These are phyloP conservation scores for Potorous gilbertii DNA, from an alignment of 2,797 vertebrate genomes.

Conservation along the genomic window DNA sequence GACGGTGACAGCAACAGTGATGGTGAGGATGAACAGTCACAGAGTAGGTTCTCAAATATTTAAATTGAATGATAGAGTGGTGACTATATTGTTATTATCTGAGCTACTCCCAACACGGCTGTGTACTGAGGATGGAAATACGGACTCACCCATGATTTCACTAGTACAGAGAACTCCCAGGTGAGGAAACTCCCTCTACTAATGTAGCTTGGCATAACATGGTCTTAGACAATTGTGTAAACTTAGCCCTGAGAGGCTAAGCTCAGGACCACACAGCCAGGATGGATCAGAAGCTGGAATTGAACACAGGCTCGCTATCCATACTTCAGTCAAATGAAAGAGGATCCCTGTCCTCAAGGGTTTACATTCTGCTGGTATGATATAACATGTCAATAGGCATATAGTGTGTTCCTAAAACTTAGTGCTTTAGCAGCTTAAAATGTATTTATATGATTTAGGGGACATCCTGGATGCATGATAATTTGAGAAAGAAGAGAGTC, in stretches of 20 bases:
- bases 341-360: not conserved
- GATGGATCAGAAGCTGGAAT: not conserved
- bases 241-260: not conserved
- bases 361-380: not conserved
- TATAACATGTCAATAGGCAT: not conserved
- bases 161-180: not conserved
- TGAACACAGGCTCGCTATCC: not conserved
- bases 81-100: not conserved
- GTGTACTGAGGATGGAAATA: not conserved
- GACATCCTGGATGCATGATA: not conserved
- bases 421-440: not conserved
- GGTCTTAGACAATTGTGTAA: not conserved
- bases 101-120: not conserved
- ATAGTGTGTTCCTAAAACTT: not conserved
- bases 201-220: not conserved
- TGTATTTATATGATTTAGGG: not conserved
- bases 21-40: not conserved
- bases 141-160: not conserved
- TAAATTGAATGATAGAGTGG: not conserved
- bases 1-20: not conserved
- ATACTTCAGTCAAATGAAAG: not conserved
- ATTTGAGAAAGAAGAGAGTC: not conserved
- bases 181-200: not conserved
- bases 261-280: not conserved
- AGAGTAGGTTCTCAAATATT: not conserved